Evolutionary conservation across 2,888 invertebrate genomes (phyloP).

Genomic region (Aromia moschata): DNA sequence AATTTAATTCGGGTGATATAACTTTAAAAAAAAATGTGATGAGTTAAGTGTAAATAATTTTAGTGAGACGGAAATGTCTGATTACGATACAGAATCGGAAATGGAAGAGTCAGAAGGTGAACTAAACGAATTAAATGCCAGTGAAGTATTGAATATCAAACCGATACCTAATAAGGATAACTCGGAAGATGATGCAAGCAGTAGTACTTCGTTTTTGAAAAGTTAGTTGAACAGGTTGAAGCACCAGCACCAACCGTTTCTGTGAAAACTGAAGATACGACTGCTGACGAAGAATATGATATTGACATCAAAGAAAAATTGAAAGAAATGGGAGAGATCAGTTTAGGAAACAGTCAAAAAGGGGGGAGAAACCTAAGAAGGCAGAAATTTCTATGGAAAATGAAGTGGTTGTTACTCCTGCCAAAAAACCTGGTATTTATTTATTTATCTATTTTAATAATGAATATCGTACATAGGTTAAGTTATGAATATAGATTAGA

Average conservation of each 20-base stretch:
- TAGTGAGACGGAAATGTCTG: constrained; percentile 59
- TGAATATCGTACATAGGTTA: no score
- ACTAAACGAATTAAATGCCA: constrained; percentile 50
- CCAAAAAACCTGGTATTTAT: constrained; percentile 56
- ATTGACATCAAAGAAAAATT: constrained; percentile 71
- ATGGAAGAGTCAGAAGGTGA: constrained; percentile 62
- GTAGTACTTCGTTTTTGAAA: constrained; percentile 59
- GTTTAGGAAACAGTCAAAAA: constrained; percentile 63
- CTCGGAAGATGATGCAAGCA: constrained; percentile 55
- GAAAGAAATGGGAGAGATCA: constrained; percentile 70
- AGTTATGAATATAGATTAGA: no score
- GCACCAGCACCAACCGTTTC: constrained; percentile 33
- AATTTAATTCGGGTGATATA: constrained; percentile 43
- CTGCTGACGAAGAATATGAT: constrained; percentile 61
- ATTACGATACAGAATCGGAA: constrained; percentile 58
- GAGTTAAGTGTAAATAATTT: constrained; percentile 46
- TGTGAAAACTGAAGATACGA: constrained; percentile 31
- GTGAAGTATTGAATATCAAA: constrained; percentile 36
- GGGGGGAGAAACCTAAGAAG: constrained; percentile 60
- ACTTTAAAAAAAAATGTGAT: constrained; percentile 44
- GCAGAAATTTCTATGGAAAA: constrained; percentile 69
- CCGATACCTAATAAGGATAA: constrained; percentile 38
- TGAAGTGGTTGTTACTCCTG: constrained; percentile 81
- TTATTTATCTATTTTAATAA: no score
- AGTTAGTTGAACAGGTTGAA: constrained; percentile 55